A percentile compares a stretch with the other conserved stretches of the same genome.
These are phyloP conservation scores for Spodoptera frugiperda DNA, from an alignment of 1,140 invertebrate genomes.

Conservation along the genomic window DNA sequence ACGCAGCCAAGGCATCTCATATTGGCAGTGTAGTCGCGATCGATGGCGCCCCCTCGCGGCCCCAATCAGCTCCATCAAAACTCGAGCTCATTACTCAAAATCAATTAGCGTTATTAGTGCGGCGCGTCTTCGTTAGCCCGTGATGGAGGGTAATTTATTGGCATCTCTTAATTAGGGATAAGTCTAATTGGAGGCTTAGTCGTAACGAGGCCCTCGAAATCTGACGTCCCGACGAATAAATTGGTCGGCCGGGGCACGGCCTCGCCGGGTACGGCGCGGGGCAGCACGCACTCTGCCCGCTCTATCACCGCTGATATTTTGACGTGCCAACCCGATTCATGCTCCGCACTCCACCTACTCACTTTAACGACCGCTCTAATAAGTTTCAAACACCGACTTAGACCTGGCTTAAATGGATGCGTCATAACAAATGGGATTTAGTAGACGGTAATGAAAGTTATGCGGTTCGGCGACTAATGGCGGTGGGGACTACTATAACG, in stretches of 20 bases:
- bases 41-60: slow-evolving; percentile 67
- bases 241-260: slow-evolving; percentile 75
- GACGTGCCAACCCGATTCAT: slow-evolving; percentile 71
- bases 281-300: slow-evolving; percentile 67
- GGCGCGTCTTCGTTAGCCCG: slow-evolving; percentile 85
- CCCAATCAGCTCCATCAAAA: slow-evolving; percentile 84
- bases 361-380: slow-evolving; percentile 59
- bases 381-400: slow-evolving; percentile 56
- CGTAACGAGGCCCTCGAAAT: slow-evolving; percentile 86
- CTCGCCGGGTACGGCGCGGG: slow-evolving; percentile 55
- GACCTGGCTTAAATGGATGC: slow-evolving; percentile 46
- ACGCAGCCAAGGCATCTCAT: slow-evolving; percentile 40
- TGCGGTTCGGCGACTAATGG: slow-evolving; percentile 37
- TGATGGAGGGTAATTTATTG: slow-evolving; percentile 87
- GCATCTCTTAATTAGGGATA: slow-evolving; percentile 88
- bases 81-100: slow-evolving; percentile 86
- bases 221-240: slow-evolving; percentile 84
- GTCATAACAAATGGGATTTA: slow-evolving; percentile 49
- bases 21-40: slow-evolving; percentile 59
- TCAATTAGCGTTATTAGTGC: slow-evolving; percentile 86
- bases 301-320: slow-evolving; percentile 74
- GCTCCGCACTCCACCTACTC: slow-evolving; percentile 42
- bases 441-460: slow-evolving; percentile 49
- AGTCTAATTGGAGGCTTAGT: slow-evolving; percentile 87
- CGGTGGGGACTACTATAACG: slow-evolving; percentile 36